Evolutionary conservation across 1,140 invertebrate genomes (phyloP), one percentile per base, ranked within the genome.

Genomic region (Orussus abietinus): DNA sequence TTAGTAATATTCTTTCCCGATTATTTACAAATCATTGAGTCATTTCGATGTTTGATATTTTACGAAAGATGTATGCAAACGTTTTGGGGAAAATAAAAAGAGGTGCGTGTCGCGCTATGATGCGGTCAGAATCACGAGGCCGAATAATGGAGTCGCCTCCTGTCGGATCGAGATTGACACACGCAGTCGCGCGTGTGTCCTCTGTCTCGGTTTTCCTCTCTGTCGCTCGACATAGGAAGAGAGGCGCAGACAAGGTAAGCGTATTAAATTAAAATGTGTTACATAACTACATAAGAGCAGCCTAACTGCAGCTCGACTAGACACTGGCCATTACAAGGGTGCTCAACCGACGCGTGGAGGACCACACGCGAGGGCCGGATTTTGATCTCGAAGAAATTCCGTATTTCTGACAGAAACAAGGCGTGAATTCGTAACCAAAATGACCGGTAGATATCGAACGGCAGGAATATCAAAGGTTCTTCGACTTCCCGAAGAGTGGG

Each of bases 231-330:
- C 42, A 51, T 63, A 66, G 58, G 59, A 64, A 66, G 61, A 56
- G 53, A 64, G 54, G 57, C 59, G 64, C 66, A 65, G 64, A 65
- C 64, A 68, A 68, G 65, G 65, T 66, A 63, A 62, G 53, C 57
- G 58, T 59, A 57, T 62, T 66, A 56, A 63, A 66, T 63, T 59
- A 50, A 64, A 64, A 62, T 64, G 57, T 56, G 56, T 66, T 65
- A 58, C 64, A 57, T 68, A 66, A 68, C 56, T 47, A 50, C 51
- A 49, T 58, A 62, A 55, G 53, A 51, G 46, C 55, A 32, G 55
- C 48, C 55, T 57, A 51, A 57, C 54, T 57, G 52, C 57, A 55
- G 45, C 38, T 49, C 47, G 63, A 60, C 62, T 61, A 66, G 62
- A 63, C 64, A 59, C 62, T 53, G 53, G 60, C 59, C 46, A 64